phyloP scores from a whole-genome alignment of 37 sponge, comb jelly and placozoan genomes.

The Crambe crambe region DNA sequence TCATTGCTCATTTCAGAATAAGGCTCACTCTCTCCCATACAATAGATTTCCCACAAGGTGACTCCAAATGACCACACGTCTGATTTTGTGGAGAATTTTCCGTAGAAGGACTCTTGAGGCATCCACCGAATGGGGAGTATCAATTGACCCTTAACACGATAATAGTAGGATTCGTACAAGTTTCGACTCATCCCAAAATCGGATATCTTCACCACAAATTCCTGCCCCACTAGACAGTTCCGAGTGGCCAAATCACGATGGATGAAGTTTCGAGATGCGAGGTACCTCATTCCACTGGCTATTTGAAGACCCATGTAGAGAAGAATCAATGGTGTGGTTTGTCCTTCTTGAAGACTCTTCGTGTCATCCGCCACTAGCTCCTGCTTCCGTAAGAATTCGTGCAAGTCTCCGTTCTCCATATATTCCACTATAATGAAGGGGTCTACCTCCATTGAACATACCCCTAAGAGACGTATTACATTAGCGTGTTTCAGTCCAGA shows the following conservation, averaged over 20 bases:
- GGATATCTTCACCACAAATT: slow-evolving; percentile 81
- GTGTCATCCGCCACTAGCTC: slow-evolving; percentile 33
- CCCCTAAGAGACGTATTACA: slow-evolving; percentile 74
- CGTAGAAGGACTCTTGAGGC: slow-evolving; percentile 84
- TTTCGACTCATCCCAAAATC: slow-evolving; percentile 92
- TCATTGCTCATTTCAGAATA: slow-evolving; percentile 68
- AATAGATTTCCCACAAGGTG: slow-evolving; percentile 81
- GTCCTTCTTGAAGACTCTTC: slow-evolving; percentile 8
- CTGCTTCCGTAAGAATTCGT: slow-evolving; percentile 76
- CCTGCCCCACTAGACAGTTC: slow-evolving; percentile 83
- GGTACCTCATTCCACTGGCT: slow-evolving; percentile 87
- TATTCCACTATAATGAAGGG: slow-evolving; percentile 85
- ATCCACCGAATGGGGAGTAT: slow-evolving; percentile 86
- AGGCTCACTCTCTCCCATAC: slow-evolving; percentile 60
- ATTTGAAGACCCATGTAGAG: slow-evolving; percentile 81
- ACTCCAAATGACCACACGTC: slow-evolving; percentile 88
- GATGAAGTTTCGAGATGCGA: slow-evolving; percentile 67
- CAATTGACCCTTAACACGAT: slow-evolving; percentile 48
- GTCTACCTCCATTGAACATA: slow-evolving; percentile 23
- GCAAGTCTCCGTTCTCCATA: slow-evolving; percentile 92
- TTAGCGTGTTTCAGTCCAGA: slow-evolving; percentile 67
- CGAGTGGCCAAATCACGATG: slow-evolving; percentile 87
- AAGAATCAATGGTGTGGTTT: slow-evolving; percentile 56
- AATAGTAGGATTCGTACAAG: slow-evolving; percentile 71
- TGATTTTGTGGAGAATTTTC: slow-evolving; percentile 82